Conservation (phyloP, 2,797 vertebrate genomes). For the Falco biarmicus region DNA sequence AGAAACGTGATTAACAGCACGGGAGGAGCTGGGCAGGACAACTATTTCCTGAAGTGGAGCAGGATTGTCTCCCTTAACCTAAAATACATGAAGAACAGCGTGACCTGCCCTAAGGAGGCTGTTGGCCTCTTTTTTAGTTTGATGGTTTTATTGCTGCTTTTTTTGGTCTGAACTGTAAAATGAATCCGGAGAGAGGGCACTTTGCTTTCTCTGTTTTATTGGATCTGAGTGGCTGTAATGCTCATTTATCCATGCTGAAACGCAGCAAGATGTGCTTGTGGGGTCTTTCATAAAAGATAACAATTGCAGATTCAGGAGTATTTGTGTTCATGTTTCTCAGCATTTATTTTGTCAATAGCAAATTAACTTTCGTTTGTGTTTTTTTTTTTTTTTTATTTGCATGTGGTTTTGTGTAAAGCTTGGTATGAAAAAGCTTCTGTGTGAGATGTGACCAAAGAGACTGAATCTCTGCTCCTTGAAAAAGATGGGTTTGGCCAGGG, state of each 20-base stretch:
- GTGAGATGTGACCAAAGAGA: not conserved
- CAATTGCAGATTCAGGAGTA: not conserved
- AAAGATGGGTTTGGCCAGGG: not conserved
- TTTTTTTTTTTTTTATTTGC: not conserved
- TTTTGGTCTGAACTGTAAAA: not conserved
- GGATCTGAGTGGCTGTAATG: not conserved
- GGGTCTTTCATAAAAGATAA: not conserved
- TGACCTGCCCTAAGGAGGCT: conserved; percentile 40
- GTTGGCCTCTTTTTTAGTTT: not conserved
- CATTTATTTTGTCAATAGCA: not conserved
- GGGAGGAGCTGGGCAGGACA: not conserved
- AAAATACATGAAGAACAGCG: not conserved
- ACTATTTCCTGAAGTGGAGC: not conserved
- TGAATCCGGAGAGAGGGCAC: not conserved
- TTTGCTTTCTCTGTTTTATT: not conserved
- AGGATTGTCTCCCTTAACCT: not conserved
- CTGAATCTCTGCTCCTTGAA: not conserved
- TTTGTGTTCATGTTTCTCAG: not conserved
- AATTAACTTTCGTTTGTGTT: not conserved
- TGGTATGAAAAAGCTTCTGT: not conserved
- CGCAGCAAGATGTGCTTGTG: not conserved
- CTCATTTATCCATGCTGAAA: not conserved
- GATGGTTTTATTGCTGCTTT: conserved; percentile 22
- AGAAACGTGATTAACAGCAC: rapidly evolving
- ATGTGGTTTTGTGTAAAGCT: not conserved